A percentile compares a stretch with the other conserved stretches of the same genome.
Evolutionary conservation across 37 sponge, comb jelly and placozoan genomes (phyloP).

Genomic region (Hexactinellida sp.): DNA sequence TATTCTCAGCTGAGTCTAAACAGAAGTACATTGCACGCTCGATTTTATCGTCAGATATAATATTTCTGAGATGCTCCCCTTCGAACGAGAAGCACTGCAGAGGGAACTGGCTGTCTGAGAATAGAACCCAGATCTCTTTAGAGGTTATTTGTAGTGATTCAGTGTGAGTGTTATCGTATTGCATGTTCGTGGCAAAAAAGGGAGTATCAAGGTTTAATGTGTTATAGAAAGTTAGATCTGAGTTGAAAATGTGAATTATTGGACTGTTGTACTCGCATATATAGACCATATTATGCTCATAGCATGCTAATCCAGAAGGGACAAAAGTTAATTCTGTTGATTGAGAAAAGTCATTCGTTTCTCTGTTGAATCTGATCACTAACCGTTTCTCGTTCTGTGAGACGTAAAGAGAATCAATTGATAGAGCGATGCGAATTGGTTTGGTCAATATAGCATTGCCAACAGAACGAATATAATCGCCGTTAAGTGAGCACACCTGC

Average conservation of each 20-base stretch:
- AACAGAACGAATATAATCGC: background rate
- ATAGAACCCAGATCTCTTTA: background rate
- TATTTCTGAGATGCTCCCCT: background rate
- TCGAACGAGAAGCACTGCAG: background rate
- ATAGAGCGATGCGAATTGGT: background rate
- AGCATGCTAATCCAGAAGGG: background rate
- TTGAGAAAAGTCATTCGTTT: background rate
- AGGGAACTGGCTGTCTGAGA: background rate
- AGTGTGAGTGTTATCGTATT: background rate
- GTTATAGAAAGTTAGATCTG: background rate
- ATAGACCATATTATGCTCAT: background rate
- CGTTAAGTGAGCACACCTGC: background rate
- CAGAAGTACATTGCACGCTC: background rate
- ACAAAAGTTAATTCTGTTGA: background rate
- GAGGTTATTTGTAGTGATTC: background rate
- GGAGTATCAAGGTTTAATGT: background rate
- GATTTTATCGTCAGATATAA: background rate
- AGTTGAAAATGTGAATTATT: background rate
- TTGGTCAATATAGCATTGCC: background rate
- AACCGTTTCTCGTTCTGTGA: background rate
- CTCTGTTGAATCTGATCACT: background rate
- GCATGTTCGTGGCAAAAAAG: background rate
- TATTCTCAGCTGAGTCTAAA: background rate
- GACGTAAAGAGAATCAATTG: background rate
- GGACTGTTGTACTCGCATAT: background rate